Base-by-base conservation (phyloP, 92 coral and sea anemone species). In the Zoanthus sociatus region DNA sequence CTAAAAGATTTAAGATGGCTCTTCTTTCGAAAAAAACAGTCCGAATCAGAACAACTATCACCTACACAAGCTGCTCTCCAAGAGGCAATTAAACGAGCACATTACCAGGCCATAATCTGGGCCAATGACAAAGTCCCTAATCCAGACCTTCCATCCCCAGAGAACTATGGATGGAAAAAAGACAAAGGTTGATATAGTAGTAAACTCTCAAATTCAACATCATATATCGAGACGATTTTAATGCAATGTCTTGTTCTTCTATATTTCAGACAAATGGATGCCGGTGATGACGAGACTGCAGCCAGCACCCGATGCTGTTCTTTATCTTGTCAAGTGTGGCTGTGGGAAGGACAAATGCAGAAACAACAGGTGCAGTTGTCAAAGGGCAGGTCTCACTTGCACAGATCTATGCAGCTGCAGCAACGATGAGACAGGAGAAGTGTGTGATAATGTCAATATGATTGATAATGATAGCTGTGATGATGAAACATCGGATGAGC, bases 341-440 rank as follows among this genome's bases (percentile, higher is more conserved):
- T 26, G 26, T 26, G 26, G 26, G 26, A 26, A 26, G 77, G 83
- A 76, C 76, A 86, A 86, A 86, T 86, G 89, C 89, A 13, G 89
- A 86, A 86, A 86, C 83, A 86, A 86, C 89, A 86, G 77, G 89
- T 76, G 89, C 31, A 86, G 89, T 76, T 86, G 89, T 76, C 89
- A 54, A 86, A 86, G 89, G 89, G 83, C 89, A 83, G 89, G 89
- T 86, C 83, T 86, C 89, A 86, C 83, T 76, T 86, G 89, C 89
- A 76, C 77, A 86, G 89, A 18, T 76, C 89, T 76, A 86, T 86
- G 83, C 83, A 86, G 89, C 83, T 61, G 89, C 89, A 86, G 89
- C 83, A 76, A 86, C 84, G 64, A 86, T 77, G 89, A 86, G 83
- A 86, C 89, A 76, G 89, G 89, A 76, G 89, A 86, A 76, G 89